Evolutionary conservation across 2,113 vertebrate genomes (phyloP).

Genomic region (Cervus canadensis): DNA sequence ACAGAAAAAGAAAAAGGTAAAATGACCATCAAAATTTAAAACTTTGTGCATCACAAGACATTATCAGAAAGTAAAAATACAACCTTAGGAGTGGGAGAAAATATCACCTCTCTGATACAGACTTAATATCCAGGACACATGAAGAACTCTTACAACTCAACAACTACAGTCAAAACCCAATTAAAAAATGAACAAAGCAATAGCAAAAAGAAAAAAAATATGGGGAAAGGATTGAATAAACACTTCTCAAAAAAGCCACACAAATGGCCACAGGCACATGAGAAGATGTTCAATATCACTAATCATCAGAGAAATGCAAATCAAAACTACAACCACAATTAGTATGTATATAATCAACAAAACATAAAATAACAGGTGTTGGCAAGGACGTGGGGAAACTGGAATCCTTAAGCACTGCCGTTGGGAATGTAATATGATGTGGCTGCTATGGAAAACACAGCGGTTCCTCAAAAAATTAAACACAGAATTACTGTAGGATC

Average conservation of each 20-base stretch:
- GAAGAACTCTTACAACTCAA: not conserved
- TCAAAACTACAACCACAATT: not conserved
- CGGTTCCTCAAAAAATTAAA: not conserved
- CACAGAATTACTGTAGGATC: not conserved
- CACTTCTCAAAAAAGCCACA: not conserved
- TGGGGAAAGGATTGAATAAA: not conserved
- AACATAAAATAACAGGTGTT: not conserved
- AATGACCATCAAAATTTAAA: not conserved
- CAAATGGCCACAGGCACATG: not conserved
- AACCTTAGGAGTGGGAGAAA: not conserved
- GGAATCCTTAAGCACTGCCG: not conserved
- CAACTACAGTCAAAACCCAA: not conserved
- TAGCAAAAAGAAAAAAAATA: not conserved
- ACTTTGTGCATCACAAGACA: not conserved
- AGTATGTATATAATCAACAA: not conserved
- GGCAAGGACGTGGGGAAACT: not conserved
- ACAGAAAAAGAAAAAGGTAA: not conserved
- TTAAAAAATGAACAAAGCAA: not conserved
- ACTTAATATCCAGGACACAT: not conserved
- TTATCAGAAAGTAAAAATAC: not conserved
- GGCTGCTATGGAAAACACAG: not conserved
- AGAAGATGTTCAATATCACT: not conserved
- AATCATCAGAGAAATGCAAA: not conserved
- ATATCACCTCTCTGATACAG: not conserved
- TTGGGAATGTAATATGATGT: not conserved